phyloP scores from a whole-genome alignment of 2,113 vertebrate genomes.

The Vanacampus margaritifer region DNA sequence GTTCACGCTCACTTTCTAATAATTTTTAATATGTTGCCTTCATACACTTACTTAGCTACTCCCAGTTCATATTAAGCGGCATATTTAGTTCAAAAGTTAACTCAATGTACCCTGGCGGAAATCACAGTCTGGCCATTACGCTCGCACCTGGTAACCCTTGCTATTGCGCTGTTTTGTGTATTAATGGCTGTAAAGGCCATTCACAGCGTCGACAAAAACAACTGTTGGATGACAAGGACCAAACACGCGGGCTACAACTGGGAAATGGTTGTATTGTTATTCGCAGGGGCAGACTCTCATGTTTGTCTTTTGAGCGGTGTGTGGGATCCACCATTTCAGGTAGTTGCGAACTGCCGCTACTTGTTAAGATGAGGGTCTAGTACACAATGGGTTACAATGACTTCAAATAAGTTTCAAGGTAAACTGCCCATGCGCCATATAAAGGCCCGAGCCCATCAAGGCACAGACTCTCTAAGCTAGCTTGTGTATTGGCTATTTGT shows the following conservation, averaged over 20 bases:
- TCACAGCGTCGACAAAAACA: conserved; percentile 38
- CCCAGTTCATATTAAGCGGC: not conserved
- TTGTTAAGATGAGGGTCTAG: conserved; percentile 69
- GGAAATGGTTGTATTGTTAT: conserved; percentile 75
- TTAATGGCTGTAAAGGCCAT: conserved; percentile 54
- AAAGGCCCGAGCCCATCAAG: conserved; percentile 40
- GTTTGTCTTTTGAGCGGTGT: conserved; percentile 57
- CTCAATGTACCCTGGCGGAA: not conserved
- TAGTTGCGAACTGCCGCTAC: conserved; percentile 76
- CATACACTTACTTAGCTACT: not conserved
- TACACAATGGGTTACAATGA: conserved; percentile 76
- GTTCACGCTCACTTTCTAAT: not conserved
- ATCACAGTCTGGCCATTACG: not conserved
- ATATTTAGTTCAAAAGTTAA: not conserved
- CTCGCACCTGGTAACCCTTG: not conserved
- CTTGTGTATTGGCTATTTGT: conserved; percentile 72
- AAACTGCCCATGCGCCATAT: conserved; percentile 65
- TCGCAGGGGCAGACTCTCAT: conserved; percentile 66
- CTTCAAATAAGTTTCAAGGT: conserved; percentile 78
- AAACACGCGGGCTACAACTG: conserved; percentile 58
- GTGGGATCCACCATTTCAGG: conserved; percentile 70
- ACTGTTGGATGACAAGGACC: conserved; percentile 40
- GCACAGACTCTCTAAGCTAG: conserved; percentile 48
- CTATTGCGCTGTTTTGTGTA: conserved; percentile 50
- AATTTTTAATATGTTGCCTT: not conserved